phyloP scores from a whole-genome alignment of 1,140 invertebrate genomes.

The Drosophila parabipectinata region DNA sequence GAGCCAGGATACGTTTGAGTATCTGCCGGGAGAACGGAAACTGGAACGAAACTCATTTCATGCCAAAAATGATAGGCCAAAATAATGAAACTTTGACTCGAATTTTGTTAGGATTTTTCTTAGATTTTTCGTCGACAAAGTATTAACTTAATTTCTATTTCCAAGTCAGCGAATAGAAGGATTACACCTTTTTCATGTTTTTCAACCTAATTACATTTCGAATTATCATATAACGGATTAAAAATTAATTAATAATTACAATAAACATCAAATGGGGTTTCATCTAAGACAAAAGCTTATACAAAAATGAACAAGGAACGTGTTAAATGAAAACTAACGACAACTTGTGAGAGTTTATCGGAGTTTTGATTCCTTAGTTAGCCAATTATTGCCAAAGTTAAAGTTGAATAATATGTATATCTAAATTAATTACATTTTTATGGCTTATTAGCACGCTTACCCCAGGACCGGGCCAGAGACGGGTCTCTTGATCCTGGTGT shows the following conservation, averaged over 20 bases:
- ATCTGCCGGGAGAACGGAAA: slow-evolving; percentile 29
- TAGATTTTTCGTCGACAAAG: slow-evolving; percentile 52
- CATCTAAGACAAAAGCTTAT: slow-evolving; percentile 69
- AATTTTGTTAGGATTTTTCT: slow-evolving; percentile 72
- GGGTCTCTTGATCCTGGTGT: slow-evolving; percentile 1
- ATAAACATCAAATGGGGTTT: slow-evolving; percentile 81
- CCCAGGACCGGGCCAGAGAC: background rate
- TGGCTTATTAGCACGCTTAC: slow-evolving; percentile 73
- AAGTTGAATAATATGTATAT: slow-evolving; percentile 55
- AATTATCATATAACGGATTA: slow-evolving; percentile 64
- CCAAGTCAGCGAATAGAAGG: slow-evolving; percentile 36
- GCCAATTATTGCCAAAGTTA: slow-evolving; percentile 66
- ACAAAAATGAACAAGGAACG: slow-evolving; percentile 15
- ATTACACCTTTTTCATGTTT: slow-evolving; percentile 56
- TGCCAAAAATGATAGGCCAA: slow-evolving; percentile 49
- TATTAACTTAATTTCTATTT: slow-evolving; percentile 28
- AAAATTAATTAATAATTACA: slow-evolving; percentile 73
- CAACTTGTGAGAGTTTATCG: slow-evolving; percentile 43
- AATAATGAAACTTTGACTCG: slow-evolving; percentile 25
- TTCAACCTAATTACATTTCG: slow-evolving; percentile 74
- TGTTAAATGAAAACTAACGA: slow-evolving; percentile 33
- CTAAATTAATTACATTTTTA: slow-evolving; percentile 54
- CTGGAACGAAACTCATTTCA: slow-evolving; percentile 62
- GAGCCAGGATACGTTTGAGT: slow-evolving; percentile 44
- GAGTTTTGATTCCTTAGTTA: slow-evolving; percentile 68